A percentile compares a stretch with the other conserved stretches of the same genome.
Evolutionary conservation across 2,888 invertebrate species (phyloP).

Genomic region (Cerastoderma edule): DNA sequence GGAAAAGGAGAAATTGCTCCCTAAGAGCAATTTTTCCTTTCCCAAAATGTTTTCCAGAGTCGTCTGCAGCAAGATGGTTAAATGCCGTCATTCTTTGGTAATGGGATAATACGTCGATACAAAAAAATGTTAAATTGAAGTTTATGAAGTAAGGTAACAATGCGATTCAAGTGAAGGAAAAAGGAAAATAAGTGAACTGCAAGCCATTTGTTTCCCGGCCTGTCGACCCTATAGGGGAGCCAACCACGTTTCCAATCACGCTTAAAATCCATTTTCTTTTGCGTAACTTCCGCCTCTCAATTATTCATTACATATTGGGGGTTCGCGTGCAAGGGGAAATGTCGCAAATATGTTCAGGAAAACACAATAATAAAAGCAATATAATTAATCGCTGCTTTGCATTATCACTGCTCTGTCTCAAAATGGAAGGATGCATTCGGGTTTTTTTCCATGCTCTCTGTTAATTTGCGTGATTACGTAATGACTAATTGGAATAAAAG

Average conservation of each 20-base stretch:
- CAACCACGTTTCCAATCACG: constrained; percentile 1
- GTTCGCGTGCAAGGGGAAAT: constrained; percentile 14
- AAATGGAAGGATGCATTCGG: too few relatives aligned
- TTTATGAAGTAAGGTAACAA: too few relatives aligned
- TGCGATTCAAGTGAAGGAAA: too few relatives aligned
- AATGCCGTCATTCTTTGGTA: background rate
- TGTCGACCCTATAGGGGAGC: too few relatives aligned
- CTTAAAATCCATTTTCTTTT: constrained; percentile 8
- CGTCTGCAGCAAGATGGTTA: background rate
- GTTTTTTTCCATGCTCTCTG: too few relatives aligned
- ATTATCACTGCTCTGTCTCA: too few relatives aligned
- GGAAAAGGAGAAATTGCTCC: constrained; percentile 9
- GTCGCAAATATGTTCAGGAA: constrained; percentile 30
- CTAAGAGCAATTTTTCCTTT: constrained; percentile 3
- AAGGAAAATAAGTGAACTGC: too few relatives aligned
- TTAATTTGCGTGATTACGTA: too few relatives aligned
- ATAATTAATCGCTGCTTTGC: constrained; percentile 22
- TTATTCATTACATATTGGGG: constrained; percentile 12
- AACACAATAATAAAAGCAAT: constrained; percentile 4
- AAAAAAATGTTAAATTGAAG: too few relatives aligned
- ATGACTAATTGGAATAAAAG: too few relatives aligned
- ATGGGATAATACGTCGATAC: background rate
- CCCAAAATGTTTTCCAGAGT: background rate
- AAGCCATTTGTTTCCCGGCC: too few relatives aligned
- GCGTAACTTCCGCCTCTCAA: background rate